Evolutionary conservation across 2,888 invertebrate species (phyloP).

Genomic region (Sarcophaga rosellei): DNA sequence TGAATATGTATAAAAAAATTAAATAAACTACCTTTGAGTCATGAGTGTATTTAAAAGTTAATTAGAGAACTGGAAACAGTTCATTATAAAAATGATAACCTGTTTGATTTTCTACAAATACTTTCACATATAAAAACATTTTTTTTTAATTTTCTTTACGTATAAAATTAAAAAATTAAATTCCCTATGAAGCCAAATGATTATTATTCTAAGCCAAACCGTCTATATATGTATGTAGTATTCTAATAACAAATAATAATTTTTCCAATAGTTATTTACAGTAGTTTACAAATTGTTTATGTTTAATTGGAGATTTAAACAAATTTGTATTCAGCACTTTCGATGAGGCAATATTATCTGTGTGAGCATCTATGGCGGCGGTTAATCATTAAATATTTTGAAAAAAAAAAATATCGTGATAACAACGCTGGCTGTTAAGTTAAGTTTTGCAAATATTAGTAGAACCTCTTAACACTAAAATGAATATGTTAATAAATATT

Average conservation of each 20-base stretch:
- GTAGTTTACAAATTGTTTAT: not conserved
- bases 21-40: not conserved
- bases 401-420: too few species aligned
- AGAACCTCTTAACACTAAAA: conserved; percentile 46
- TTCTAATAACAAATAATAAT: not conserved
- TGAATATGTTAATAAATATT: conserved; percentile 34
- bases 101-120: not conserved
- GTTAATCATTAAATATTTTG: too few species aligned
- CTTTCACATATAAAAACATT: not conserved
- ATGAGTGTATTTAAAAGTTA: not conserved
- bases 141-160: not conserved
- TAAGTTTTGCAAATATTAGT: conserved; percentile 46
- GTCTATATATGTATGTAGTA: not conserved
- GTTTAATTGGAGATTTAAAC: not conserved
- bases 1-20: not conserved
- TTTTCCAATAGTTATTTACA: not conserved
- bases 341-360: not conserved
- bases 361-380: not conserved
- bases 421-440: not conserved
- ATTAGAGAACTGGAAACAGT: not conserved
- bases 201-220: too few species aligned
- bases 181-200: not conserved
- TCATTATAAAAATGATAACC: not conserved
- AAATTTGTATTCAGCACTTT: not conserved
- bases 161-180: not conserved